These are phyloP conservation scores for Ceryle rudis DNA, from an alignment of 2,797 vertebrate species.

Conservation along the genomic window DNA sequence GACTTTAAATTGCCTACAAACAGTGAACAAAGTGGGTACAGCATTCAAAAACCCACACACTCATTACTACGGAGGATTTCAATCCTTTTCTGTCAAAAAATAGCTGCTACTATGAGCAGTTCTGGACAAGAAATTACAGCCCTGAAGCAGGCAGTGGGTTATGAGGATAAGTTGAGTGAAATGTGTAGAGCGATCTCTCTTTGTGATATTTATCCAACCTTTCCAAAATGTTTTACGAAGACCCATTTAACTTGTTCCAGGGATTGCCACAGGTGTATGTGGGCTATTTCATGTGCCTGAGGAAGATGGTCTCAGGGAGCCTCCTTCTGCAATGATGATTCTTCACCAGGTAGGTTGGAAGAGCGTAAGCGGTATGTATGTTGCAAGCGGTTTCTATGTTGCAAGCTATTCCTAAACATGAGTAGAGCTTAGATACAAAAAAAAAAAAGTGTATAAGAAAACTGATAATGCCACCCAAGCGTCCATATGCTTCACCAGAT, in stretches of 20 bases:
- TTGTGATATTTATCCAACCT: background rate
- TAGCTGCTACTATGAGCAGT: background rate
- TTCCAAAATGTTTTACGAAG: background rate
- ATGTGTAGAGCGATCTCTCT: background rate
- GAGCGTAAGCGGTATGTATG: rapidly evolving
- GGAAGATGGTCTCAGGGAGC: background rate
- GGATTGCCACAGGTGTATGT: background rate
- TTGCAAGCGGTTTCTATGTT: background rate
- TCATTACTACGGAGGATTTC: background rate
- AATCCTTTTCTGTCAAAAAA: background rate
- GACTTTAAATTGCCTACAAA: slow-evolving; percentile 19
- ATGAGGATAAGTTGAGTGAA: background rate
- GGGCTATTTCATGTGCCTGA: background rate
- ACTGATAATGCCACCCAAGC: background rate
- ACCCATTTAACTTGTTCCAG: background rate
- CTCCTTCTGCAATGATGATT: background rate
- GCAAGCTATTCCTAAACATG: background rate
- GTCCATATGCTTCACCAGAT: background rate
- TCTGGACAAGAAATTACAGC: background rate
- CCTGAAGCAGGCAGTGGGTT: background rate
- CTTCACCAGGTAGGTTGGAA: background rate
- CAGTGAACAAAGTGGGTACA: slow-evolving; percentile 18
- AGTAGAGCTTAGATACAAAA: rapidly evolving
- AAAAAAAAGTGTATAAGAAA: rapidly evolving
- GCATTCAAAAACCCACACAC: background rate